Base-by-base conservation (phyloP, 2,113 vertebrate species). In the Gila orcuttii region DNA sequence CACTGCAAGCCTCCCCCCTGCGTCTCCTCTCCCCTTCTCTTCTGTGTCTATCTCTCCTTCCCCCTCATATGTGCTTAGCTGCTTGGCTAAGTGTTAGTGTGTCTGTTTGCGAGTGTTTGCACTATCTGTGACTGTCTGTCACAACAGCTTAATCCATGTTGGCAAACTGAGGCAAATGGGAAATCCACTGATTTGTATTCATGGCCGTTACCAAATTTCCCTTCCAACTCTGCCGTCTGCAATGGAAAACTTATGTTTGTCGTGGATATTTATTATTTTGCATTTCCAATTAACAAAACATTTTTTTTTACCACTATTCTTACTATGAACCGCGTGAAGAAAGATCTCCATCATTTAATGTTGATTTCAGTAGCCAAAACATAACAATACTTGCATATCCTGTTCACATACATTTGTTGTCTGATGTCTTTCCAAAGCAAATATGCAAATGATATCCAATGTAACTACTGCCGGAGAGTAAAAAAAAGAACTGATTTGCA, bases 181-280 rank as follows among this genome's bases (percentile, higher is more conserved):
- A 93, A 89, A 92, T 89, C 89, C 91, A 93, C 92, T 93, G 90
- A 94, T 95, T 93, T 93, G 86, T 91, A 91, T 93, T 93, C 92
- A 90, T 90, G 87, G 81, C 89, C 64, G 82, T 82, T 89, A 83
- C 91, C 92, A 91, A 5, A 93, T 77, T 66, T 90, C 84, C 91
- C 87, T 89, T 78, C 69, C 73, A 87, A 85, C 62, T 68, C 66
- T 47, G 62, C 76, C 69, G 84, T 84, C 62, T 84, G 75, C 71
- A 82, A 78, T 50, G 78, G 80, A 78, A 74, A 89, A 76, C 45
- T 82, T 81, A 31, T 36, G 28, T 52, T 36, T 69, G 79, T 68
- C 62, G 10, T 36, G 28, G 47, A 69, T 52, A 52, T 52, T 50
- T 69, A 52, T 69, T 21, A 82, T 69, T 68, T 47, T 12, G 4